Evolutionary conservation across 2,888 invertebrate species (phyloP).

Genomic region (Ophioninae sp.): DNA sequence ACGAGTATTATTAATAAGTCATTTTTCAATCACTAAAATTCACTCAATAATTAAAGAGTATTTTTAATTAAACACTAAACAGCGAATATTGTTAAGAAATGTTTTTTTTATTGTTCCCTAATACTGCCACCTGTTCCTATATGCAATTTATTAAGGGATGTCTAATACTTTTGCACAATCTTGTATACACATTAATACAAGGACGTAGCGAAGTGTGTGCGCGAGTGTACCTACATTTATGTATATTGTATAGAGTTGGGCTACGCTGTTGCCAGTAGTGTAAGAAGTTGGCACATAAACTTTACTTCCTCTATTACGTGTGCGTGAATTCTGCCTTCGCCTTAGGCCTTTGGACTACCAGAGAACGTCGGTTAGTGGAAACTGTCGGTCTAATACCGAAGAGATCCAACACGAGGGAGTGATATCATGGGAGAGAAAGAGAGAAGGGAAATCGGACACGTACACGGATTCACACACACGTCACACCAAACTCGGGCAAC

Average conservation of each 20-base stretch:
- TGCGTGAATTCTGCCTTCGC: conserved; percentile 59
- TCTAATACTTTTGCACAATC: not conserved
- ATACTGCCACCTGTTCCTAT: no score
- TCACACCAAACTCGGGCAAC: conserved; percentile 39
- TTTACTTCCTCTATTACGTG: conserved; percentile 65
- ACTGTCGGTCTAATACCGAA: conserved; percentile 56
- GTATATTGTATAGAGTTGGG: conserved; percentile 41
- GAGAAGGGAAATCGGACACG: not conserved
- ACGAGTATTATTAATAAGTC: no score
- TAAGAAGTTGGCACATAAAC: conserved; percentile 67
- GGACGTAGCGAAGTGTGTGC: not conserved
- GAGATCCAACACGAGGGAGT: conserved; percentile 12
- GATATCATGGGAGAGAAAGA: conserved; percentile 13
- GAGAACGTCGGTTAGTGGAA: conserved; percentile 56
- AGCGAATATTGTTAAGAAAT: no score
- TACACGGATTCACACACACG: no score
- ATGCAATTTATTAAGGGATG: no score
- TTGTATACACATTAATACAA: not conserved
- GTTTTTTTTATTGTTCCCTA: no score
- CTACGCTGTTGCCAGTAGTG: conserved; percentile 50
- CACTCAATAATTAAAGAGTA: no score
- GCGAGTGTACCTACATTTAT: not conserved
- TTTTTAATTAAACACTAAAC: no score
- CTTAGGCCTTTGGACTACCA: conserved; percentile 45
- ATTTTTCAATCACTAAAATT: no score